A percentile compares a stretch with the other conserved stretches of the same genome.
phyloP scores from a whole-genome alignment of 2,888 invertebrate genomes.

The Drosophila acutilabella region DNA sequence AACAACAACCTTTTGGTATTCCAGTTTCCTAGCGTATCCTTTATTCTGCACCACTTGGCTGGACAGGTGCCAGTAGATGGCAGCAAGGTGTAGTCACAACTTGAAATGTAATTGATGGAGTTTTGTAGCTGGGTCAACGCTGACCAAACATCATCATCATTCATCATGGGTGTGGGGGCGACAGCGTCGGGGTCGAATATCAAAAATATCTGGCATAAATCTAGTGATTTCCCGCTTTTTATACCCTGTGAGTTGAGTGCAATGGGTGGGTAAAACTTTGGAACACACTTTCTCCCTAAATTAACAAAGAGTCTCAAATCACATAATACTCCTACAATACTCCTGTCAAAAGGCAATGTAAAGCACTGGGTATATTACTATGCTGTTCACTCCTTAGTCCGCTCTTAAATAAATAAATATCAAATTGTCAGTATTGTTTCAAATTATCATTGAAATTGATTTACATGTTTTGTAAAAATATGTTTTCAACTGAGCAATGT shows the following conservation, averaged over 20 bases:
- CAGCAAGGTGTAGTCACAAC: conserved; percentile 19
- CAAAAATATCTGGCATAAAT: conserved; percentile 29
- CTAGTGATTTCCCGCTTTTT: conserved; percentile 9
- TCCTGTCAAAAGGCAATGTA: too few relatives aligned
- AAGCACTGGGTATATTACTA: too few relatives aligned
- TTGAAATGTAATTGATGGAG: conserved; percentile 51
- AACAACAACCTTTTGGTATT: conserved; percentile 9
- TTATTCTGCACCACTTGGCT: conserved; percentile 8
- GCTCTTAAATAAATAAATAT: conserved; percentile 65
- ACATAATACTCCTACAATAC: too few relatives aligned
- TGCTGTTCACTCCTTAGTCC: neutral
- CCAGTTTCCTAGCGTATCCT: conserved; percentile 2
- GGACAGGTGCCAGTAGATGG: conserved; percentile 17
- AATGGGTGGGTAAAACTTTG: too few relatives aligned
- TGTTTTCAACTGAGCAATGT: neutral
- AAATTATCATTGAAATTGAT: conserved; percentile 24
- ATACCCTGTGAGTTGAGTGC: too few relatives aligned
- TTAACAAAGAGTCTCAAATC: too few relatives aligned
- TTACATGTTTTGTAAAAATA: conserved; percentile 16
- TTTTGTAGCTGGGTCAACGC: conserved; percentile 33
- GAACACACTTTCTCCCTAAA: too few relatives aligned
- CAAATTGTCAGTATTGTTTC: conserved; percentile 35
- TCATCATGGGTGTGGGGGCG: conserved; percentile 34
- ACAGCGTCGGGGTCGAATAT: conserved; percentile 1
- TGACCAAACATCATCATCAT: conserved; percentile 51